phyloP scores from a whole-genome alignment of 2,113 vertebrate genomes.

The Oxyruncus cristatus region DNA sequence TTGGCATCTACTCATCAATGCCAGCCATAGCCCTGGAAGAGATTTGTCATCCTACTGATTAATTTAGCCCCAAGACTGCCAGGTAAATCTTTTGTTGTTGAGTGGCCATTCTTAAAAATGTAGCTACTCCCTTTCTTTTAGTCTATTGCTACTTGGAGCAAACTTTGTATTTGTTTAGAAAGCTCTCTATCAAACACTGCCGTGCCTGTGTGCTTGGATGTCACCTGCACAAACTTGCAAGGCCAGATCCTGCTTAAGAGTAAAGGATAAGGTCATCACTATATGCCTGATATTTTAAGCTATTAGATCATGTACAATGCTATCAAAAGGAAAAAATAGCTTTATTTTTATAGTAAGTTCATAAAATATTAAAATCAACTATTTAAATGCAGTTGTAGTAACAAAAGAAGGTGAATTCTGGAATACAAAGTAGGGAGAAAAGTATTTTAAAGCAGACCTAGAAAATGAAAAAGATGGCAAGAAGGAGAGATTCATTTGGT shows the following conservation, averaged over 20 bases:
- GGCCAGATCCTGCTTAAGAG: background rate
- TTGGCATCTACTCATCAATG: background rate
- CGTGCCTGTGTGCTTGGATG: background rate
- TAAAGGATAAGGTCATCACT: background rate
- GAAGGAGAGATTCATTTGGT: background rate
- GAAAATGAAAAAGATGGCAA: background rate
- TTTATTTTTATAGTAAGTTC: background rate
- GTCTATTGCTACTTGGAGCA: background rate
- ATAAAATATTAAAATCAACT: background rate
- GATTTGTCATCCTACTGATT: background rate
- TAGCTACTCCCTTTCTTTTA: background rate
- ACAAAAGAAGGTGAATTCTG: background rate
- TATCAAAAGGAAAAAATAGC: background rate
- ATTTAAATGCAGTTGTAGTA: background rate
- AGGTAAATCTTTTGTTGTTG: background rate
- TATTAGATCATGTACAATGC: background rate
- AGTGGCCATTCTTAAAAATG: background rate
- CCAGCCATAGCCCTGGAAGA: background rate
- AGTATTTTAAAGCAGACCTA: background rate
- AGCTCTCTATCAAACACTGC: background rate
- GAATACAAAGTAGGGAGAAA: background rate
- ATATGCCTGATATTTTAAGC: background rate
- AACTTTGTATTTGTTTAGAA: background rate
- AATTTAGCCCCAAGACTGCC: background rate
- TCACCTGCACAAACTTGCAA: background rate